These are phyloP conservation scores for Leptoclinus maculatus DNA, from an alignment of 2,797 vertebrate genomes.

Conservation along the genomic window DNA sequence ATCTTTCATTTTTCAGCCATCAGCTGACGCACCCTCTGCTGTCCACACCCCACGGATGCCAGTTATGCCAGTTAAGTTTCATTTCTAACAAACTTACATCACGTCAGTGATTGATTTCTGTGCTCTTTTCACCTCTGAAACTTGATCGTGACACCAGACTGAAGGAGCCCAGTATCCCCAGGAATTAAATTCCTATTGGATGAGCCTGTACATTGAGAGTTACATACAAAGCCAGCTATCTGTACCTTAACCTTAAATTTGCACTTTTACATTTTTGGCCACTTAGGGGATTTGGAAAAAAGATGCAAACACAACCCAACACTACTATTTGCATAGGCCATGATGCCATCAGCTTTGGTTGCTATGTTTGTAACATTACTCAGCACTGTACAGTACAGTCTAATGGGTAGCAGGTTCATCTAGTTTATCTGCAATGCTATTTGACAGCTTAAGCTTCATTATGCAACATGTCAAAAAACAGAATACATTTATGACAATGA, in stretches of 20 bases:
- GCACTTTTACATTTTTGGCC: background rate
- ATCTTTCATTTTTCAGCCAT: background rate
- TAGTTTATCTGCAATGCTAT: conserved; percentile 9
- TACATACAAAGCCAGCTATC: background rate
- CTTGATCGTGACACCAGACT: background rate
- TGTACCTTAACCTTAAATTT: background rate
- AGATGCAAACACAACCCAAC: background rate
- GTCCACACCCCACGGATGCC: background rate
- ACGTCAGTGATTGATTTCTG: background rate
- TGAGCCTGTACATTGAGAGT: background rate
- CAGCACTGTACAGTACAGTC: background rate
- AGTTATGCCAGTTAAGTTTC: background rate
- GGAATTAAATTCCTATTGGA: background rate
- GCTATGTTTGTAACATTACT: conserved; percentile 5
- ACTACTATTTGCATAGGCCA: background rate
- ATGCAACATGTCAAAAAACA: background rate
- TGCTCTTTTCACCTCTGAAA: background rate
- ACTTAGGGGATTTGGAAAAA: background rate
- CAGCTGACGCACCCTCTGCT: conserved; percentile 21
- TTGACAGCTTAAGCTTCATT: conserved; percentile 9
- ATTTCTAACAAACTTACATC: background rate
- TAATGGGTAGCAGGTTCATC: conserved; percentile 24
- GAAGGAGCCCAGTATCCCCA: background rate
- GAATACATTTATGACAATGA: conserved; percentile 3
- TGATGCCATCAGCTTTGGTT: background rate